phyloP scores from a whole-genome alignment of 2,888 invertebrate genomes.

The Anarsia innoxiella region DNA sequence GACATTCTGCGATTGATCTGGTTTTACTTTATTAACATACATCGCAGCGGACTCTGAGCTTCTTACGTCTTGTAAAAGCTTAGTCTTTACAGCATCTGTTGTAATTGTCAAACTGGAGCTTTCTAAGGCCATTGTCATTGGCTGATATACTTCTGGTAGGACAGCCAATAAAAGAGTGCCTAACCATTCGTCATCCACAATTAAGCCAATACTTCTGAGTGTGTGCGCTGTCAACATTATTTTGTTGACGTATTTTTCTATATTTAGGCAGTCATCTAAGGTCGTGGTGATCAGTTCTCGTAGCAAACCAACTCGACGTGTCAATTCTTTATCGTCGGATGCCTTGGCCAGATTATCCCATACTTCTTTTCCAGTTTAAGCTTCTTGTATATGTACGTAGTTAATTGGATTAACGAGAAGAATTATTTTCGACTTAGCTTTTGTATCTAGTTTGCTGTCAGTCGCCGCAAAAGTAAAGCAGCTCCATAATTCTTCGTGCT shows the following conservation, averaged over 20 bases:
- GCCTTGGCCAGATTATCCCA: conserved; percentile 12
- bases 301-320: conserved; percentile 17
- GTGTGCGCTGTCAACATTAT: conserved; percentile 20
- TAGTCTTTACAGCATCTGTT: conserved; percentile 9
- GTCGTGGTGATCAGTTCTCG: conserved; percentile 19
- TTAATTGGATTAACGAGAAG: conserved; percentile 13
- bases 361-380: conserved; percentile 9
- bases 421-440: conserved; percentile 14
- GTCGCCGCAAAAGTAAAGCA: conserved; percentile 5
- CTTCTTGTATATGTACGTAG: conserved; percentile 12
- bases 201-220: conserved; percentile 20
- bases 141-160: conserved; percentile 16
- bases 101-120: conserved; percentile 8
- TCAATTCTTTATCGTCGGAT: conserved; percentile 14
- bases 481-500: conserved; percentile 22
- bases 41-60: background rate
- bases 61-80: conserved; percentile 9
- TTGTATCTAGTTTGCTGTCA: conserved; percentile 1
- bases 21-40: background rate
- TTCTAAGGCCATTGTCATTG: conserved; percentile 12
- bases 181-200: conserved; percentile 21
- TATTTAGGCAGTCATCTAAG: conserved; percentile 13
- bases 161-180: conserved; percentile 20
- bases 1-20: background rate
- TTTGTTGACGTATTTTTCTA: conserved; percentile 21